These are phyloP conservation scores for Poeciliopsis turneri DNA, from an alignment of 2,797 vertebrate genomes.

Conservation along the genomic window DNA sequence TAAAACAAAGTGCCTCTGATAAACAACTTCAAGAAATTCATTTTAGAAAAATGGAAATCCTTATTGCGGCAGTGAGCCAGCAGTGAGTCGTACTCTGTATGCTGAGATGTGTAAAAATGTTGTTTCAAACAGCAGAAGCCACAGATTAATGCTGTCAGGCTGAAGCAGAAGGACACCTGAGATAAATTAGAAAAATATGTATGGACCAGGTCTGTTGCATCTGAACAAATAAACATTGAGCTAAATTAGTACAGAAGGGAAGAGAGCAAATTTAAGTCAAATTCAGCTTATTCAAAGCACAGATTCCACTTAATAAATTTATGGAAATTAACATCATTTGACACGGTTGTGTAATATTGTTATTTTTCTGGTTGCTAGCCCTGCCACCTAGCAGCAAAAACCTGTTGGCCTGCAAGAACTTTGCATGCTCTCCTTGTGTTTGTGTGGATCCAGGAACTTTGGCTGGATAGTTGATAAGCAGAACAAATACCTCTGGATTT, in stretches of 20 bases:
- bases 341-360: not conserved
- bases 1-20: conserved; percentile 10
- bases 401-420: not conserved
- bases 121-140: conserved; percentile 1
- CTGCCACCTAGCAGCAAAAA: not conserved
- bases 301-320: not conserved
- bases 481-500: not conserved
- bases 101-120: not conserved
- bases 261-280: not conserved
- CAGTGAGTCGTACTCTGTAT: not conserved
- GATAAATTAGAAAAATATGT: not conserved
- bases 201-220: not conserved
- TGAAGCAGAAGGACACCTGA: conserved; percentile 1
- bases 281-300: not conserved
- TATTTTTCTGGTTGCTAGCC: not conserved
- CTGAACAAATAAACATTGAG: not conserved
- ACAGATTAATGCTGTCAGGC: not conserved
- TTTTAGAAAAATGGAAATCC: conserved; percentile 4
- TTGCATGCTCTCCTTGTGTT: not conserved
- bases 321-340: not conserved
- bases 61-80: not conserved
- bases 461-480: not conserved
- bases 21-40: conserved; percentile 33
- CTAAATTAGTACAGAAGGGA: not conserved
- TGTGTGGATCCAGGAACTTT: not conserved